Evolutionary conservation across 2,797 vertebrate genomes (phyloP).

Genomic region (Falco cherrug): DNA sequence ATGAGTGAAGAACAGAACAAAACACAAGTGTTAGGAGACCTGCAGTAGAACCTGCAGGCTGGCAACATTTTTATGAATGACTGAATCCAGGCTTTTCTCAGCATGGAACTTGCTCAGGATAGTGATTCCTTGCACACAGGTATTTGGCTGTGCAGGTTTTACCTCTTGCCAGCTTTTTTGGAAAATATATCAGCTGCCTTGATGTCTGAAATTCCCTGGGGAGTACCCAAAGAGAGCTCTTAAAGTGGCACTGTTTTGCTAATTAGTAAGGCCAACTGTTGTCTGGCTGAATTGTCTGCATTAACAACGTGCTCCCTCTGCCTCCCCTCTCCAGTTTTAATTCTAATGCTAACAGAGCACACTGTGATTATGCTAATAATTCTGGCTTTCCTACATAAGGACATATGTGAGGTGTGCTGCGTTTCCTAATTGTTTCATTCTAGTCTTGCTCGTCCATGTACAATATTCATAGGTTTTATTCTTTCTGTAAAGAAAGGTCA

Average conservation of each 20-base stretch:
- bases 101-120: neutral
- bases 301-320: slow-evolving; percentile 43
- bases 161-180: slow-evolving; percentile 27
- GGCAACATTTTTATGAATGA: slow-evolving; percentile 16
- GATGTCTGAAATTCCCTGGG: slow-evolving; percentile 43
- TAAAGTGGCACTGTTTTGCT: slow-evolving; percentile 57
- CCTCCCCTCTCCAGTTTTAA: slow-evolving; percentile 42
- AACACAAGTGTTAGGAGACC: neutral
- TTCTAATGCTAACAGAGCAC: slow-evolving; percentile 63
- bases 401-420: slow-evolving; percentile 49
- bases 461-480: slow-evolving; percentile 1
- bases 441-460: neutral
- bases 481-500: slow-evolving; percentile 11
- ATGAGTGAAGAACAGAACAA: neutral
- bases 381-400: slow-evolving; percentile 58
- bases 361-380: slow-evolving; percentile 74
- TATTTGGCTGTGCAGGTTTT: slow-evolving; percentile 33
- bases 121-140: neutral
- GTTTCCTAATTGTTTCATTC: slow-evolving; percentile 58
- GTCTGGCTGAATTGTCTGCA: slow-evolving; percentile 57
- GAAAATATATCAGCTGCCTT: slow-evolving; percentile 24
- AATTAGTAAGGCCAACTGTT: slow-evolving; percentile 71
- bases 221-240: slow-evolving; percentile 45
- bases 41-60: neutral
- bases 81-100: slow-evolving; percentile 20